These are phyloP conservation scores for Dasypogon diadema DNA, from an alignment of 2,888 invertebrate genomes.

Conservation along the genomic window DNA sequence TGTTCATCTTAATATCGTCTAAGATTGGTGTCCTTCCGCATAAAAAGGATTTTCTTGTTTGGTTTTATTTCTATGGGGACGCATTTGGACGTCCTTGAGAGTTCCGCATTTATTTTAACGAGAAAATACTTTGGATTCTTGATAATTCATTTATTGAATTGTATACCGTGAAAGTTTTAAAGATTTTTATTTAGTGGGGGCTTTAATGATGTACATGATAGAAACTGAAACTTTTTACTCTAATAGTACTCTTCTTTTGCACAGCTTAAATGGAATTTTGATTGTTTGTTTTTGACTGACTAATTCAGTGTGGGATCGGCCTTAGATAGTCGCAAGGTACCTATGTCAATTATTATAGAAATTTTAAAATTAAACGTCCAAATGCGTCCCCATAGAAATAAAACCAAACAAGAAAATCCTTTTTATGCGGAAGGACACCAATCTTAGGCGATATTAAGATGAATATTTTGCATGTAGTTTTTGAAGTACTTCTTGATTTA, in stretches of 20 bases:
- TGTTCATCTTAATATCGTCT: conserved; percentile 21
- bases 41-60: background rate
- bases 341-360: no score
- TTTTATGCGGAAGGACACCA: background rate
- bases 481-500: no score
- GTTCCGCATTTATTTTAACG: conserved; percentile 22
- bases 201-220: no score
- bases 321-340: no score
- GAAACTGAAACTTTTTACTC: no score
- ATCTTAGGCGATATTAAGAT: conserved; percentile 5
- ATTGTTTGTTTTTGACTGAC: no score
- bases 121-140: conserved; percentile 23
- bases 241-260: no score
- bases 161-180: no score
- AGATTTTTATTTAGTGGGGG: no score
- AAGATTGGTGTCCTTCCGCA: background rate
- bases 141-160: background rate
- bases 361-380: no score
- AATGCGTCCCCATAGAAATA: background rate
- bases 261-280: no score
- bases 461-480: conserved; percentile 20
- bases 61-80: background rate
- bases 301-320: no score
- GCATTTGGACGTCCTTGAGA: background rate
- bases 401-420: background rate